A percentile compares a stretch with the other conserved stretches of the same genome.
Evolutionary conservation across 2,113 vertebrate species (phyloP).

Genomic region (Daboia siamensis): DNA sequence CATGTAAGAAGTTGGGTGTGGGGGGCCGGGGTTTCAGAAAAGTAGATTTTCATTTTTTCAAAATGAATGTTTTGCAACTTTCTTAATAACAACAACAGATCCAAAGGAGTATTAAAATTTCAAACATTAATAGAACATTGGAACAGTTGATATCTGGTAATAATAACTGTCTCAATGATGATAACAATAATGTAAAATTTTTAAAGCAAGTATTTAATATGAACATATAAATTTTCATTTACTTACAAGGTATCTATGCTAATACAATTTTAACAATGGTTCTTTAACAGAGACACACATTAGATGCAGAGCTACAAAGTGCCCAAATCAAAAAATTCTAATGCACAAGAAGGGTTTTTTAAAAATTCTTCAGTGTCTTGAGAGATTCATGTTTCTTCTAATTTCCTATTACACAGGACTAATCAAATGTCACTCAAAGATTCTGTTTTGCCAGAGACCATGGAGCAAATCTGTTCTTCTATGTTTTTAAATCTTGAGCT

Average conservation of each 20-base stretch:
- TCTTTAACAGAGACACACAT: neutral
- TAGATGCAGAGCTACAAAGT: neutral
- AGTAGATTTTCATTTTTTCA: neutral
- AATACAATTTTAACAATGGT: slow-evolving; percentile 24
- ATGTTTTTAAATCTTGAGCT: slow-evolving; percentile 69
- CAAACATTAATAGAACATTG: neutral
- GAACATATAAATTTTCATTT: neutral
- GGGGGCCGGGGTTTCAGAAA: neutral
- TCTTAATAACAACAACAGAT: neutral
- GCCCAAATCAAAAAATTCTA: slow-evolving; percentile 34
- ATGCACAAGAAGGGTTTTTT: slow-evolving; percentile 31
- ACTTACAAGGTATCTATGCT: slow-evolving; percentile 10
- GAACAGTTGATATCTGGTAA: too few species aligned
- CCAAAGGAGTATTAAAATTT: neutral
- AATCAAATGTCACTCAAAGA: slow-evolving; percentile 69
- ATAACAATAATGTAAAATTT: slow-evolving; percentile 32
- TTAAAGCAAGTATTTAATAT: slow-evolving; percentile 24
- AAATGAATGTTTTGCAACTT: neutral
- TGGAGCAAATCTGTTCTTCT: slow-evolving; percentile 65
- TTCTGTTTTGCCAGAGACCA: slow-evolving; percentile 63
- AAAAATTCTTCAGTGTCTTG: slow-evolving; percentile 48
- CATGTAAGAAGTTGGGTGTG: neutral
- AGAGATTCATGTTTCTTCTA: slow-evolving; percentile 46
- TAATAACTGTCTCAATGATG: slow-evolving; percentile 23
- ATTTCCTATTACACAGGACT: slow-evolving; percentile 62